Base-by-base conservation (phyloP, 2,888 invertebrate species). In the Agriotes lineatus region DNA sequence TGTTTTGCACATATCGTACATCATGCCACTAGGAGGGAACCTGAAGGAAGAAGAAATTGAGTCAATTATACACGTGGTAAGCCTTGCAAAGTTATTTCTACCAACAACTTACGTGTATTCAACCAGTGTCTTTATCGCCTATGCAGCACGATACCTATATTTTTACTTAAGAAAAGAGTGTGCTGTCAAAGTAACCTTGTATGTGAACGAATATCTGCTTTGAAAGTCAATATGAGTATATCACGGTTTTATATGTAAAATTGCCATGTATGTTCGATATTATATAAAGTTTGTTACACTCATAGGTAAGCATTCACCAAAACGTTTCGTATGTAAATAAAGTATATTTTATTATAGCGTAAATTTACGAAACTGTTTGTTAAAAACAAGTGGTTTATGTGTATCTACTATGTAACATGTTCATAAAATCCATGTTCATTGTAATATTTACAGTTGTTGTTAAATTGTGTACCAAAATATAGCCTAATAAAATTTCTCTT, bases 391-490 rank as follows among this genome's bases (percentile, higher is more conserved):
- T 57, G 57, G 52, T 63, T 68, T 44, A 60, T 63, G 63, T 68
- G 68, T 68, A 68, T 58, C 65, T 65, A 65, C 65, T 65, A 65
- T 65, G 65, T 65, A 64, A 58, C 52, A 52, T 44, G 58, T 59
- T 59, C 42, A 52, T 58, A 16, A 22, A 52, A 62, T 68, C 52
- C 63, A 64, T 68, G 68, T 68, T 68, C 52, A 68, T 68, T 68
- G 68, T 68, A 68, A 68, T 58, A 68, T 68, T 68, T 68, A 64
- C 68, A 64, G 18, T 57, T 67, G 67, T 68, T 68, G 68, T 68
- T 68, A 68, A 35, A 63, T 68, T 68, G 68, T 68, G 68, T 68
- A 68, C 68, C 63, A 44, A 62, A 67, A 68, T 68, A 68, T 68
- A 68, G 68, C 68, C 48, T 68, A 62, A 58, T 63, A 62, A 63